Base-by-base conservation (phyloP, 2,113 vertebrate species). In the Leptosomus discolor region DNA sequence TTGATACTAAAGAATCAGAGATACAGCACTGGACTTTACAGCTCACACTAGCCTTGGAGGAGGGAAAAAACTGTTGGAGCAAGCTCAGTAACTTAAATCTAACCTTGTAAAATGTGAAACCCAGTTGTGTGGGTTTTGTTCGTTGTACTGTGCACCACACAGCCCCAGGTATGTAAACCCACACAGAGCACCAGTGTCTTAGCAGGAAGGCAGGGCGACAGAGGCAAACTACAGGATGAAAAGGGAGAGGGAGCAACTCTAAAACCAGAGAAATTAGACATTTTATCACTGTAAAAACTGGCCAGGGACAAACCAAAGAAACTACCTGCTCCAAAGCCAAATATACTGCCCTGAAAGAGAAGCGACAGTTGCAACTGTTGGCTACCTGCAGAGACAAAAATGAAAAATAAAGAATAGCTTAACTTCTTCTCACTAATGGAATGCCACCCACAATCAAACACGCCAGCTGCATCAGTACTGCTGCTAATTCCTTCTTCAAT, bases 401-500 rank as follows among this genome's bases (percentile, higher is more conserved):
- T 29, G 27, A 48, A 88, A 69, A 88, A 51, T 30, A 68, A 68
- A 80, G 57, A 89, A 43, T 4, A 69, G 50, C 30, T 76, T 4
- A 34, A 88, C n/a, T 43, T 76, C 19, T 77, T 85, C 70, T 65
- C 48, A 32, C 32, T 82, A 54, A 50, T 21, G 9, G 50, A 88
- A 88, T n/a, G 67, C 65, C 58, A 87, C 50, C 15, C 41, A 53
- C 89, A 92, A 90, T 15, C 37, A 73, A 45, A 60, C 5, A 37
- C 17, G 34, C 43, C 48, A 85, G 74, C 39, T 86, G 68, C 60
- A 74, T 58, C 3, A 0, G 26, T 34, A 37, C 63, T 67, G 34
- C 29, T 91, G 48, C 51, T 94, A 84, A 81, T 69, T 90, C 67
- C 67, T 95, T 80, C 77, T 91, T 80, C 91, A 82, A 17, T 96